phyloP scores from a whole-genome alignment of 92 coral and sea anemone species.

The Paragorgia papillata region DNA sequence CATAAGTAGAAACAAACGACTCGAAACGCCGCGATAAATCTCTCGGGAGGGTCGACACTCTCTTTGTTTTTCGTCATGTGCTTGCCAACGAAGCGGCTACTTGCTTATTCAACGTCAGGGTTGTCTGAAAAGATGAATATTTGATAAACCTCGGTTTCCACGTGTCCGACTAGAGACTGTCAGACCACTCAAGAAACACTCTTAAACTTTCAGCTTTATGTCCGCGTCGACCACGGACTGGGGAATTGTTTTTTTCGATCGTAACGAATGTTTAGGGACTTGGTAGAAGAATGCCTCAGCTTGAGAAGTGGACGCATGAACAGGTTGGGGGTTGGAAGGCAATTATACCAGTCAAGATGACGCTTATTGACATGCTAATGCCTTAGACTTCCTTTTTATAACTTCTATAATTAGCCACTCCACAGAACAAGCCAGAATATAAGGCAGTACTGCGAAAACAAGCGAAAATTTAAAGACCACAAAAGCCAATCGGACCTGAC shows the following conservation, averaged over 20 bases:
- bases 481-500: no score
- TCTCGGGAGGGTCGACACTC: not conserved
- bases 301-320: conserved; percentile 23
- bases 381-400: not conserved
- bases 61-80: conserved; percentile 32
- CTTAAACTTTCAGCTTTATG: not conserved
- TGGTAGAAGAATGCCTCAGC: conserved; percentile 22
- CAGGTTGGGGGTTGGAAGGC: conserved; percentile 11
- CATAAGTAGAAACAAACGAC: not conserved
- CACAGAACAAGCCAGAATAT: no score
- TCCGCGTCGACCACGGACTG: no score
- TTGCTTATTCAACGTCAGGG: conserved; percentile 28
- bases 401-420: conserved; percentile 15
- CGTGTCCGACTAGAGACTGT: not conserved
- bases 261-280: not conserved
- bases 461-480: no score
- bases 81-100: conserved; percentile 31
- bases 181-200: not conserved
- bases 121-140: conserved; percentile 30
- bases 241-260: not conserved
- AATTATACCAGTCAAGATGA: conserved; percentile 23
- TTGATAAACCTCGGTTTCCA: conserved; percentile 2
- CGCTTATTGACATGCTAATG: conserved; percentile 34
- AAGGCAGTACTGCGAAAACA: no score
- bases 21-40: not conserved